Evolutionary conservation across 2,797 vertebrate genomes (phyloP), one percentile per base, ranked within the genome.

Genomic region (Urophycis tenuis): DNA sequence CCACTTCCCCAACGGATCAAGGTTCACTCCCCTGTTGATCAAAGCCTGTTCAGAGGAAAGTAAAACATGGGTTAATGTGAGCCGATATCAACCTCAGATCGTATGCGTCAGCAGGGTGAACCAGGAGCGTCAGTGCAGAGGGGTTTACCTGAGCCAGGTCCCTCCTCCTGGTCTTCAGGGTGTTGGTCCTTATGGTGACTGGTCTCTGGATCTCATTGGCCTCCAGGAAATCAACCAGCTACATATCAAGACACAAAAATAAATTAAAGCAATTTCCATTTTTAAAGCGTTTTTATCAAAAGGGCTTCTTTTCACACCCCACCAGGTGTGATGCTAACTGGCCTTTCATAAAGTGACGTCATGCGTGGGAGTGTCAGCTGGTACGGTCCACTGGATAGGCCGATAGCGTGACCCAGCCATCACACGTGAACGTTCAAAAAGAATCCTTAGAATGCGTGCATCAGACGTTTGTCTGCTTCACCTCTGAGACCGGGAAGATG

Each of bases 1-100:
- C 98, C 97, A 99, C 85, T 98, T 98, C 49, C 96, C 97, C 85
- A 99, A 78, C 1, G 98, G 98, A 83, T 99, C 98, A 0, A 99
- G 93, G 88, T 99, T 99, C 79, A 99, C 97, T 0, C 97, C 97
- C 82, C 98, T 94, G 91, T 99, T 99, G 87, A 99, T 99, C 19
- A 99, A 89, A 70, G 97, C 97, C 98, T 99, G 72, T 69, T 83
- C 71, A 71, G 72, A 73, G 33, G 69, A 74, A 77, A 81, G 3
- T 74, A 12, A 78, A 0, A 79, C 8, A 74, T 10, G 12, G 12
- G 73, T 3, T n/a, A 4, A 69, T 29, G 67, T 60, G 60, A 25
- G 60, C n/a, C 8, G 60, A 29, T 29, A 64, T 29, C 60, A 25
- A 64, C 60, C 60, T 29, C 1, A 29, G 60, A 12, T 64, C 2